Base-by-base conservation (phyloP, 2,797 vertebrate genomes). In the Amblyopsis hoosieri region DNA sequence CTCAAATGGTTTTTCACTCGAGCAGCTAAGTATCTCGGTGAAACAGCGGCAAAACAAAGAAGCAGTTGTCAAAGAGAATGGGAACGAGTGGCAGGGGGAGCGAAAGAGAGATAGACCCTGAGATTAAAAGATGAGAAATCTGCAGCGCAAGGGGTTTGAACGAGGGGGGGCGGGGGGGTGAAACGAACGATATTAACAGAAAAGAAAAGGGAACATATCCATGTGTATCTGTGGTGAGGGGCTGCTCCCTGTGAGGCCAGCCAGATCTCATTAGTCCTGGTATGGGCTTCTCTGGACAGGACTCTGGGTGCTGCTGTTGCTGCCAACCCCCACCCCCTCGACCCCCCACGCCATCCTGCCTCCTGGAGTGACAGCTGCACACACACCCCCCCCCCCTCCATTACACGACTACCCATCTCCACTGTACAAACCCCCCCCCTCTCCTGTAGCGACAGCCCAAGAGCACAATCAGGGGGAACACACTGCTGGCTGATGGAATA, bases 401-500 rank as follows among this genome's bases (percentile, higher is more conserved):
- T 77, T 60, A 63, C 72, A 60, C 74, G 31, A 45, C 37, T 17
- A 68, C 82, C 80, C 79, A 67, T 80, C 84, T 83, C 74, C 77
- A 77, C 79, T 85, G 91, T 88, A 81, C 71, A 80, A 88, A 75
- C 64, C 52, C 54, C 51, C 64, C 19, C 19, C 19, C 19, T 0
- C 19, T 92, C 93, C 91, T 87, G 89, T 90, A 90, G 87, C 75
- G 85, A 89, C 91, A 91, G 90, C 92, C 89, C 90, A 92, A 92
- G 91, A 94, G 93, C 86, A 87, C 92, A 94, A 91, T 94, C 93
- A 95, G 90, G 80, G 90, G 80, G 85, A 93, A 92, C 93, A 94
- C 89, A 90, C 88, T 86, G 90, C 90, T 86, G 84, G 84, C 89
- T 95, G 93, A 95, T 93, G 89, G 93, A 96, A 94, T 95, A 95